These are phyloP conservation scores for Solenopsis fugax DNA, from an alignment of 1,140 invertebrate genomes.

Conservation along the genomic window DNA sequence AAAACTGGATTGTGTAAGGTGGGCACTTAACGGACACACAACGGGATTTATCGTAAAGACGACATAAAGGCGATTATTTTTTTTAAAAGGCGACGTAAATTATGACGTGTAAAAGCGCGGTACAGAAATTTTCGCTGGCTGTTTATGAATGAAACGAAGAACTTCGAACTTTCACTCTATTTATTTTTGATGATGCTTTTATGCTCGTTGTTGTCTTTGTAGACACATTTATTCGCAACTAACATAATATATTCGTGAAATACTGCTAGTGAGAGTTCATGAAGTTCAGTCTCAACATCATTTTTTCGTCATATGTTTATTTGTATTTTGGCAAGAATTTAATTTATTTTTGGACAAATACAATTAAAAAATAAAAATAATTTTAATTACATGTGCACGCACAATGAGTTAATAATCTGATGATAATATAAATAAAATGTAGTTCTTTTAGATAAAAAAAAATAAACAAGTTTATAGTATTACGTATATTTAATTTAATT, in stretches of 20 bases:
- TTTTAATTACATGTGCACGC: not conserved
- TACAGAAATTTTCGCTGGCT: not conserved
- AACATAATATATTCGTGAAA: not conserved
- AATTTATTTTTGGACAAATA: not conserved
- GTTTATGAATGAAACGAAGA: slow-evolving; percentile 1
- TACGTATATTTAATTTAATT: no score
- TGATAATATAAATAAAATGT: not conserved
- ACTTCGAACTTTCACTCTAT: slow-evolving; percentile 17
- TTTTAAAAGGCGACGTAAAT: slow-evolving; percentile 8
- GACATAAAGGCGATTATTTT: slow-evolving; percentile 34
- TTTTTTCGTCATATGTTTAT: not conserved
- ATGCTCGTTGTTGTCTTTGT: not conserved
- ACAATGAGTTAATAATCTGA: not conserved
- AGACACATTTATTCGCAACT: not conserved
- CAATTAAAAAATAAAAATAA: slow-evolving; percentile 1
- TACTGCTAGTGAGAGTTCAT: not conserved
- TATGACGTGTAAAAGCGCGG: not conserved
- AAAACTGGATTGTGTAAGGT: slow-evolving; percentile 30
- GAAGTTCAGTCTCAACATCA: not conserved
- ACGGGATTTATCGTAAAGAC: slow-evolving; percentile 28
- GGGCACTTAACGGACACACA: slow-evolving; percentile 14
- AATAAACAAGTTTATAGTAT: no score
- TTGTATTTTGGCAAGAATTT: not conserved
- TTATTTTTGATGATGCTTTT: slow-evolving; percentile 8
- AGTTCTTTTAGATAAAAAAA: no score